Evolutionary conservation across 2,113 vertebrate genomes (phyloP).

Genomic region (Rhea americana): DNA sequence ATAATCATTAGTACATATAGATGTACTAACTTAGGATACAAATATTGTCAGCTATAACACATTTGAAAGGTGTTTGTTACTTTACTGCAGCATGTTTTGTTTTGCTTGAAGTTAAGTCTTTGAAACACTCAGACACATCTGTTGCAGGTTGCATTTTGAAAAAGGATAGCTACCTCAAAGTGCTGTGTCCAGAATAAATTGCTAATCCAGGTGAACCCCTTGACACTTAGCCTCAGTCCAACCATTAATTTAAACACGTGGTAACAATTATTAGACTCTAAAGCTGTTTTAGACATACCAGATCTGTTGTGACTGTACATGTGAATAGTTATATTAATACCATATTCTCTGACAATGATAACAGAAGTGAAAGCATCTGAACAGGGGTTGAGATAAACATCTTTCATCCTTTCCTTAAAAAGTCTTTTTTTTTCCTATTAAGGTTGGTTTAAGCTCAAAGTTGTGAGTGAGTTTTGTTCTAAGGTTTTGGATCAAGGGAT

Average conservation of each 20-base stretch:
- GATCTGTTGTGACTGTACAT: neutral
- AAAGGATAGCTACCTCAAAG: neutral
- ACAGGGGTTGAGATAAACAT: neutral
- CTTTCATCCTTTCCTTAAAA: neutral
- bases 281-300: neutral
- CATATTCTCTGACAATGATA: rapidly evolving
- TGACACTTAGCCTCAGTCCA: neutral
- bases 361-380: neutral
- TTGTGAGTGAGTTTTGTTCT: neutral
- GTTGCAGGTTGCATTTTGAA: neutral
- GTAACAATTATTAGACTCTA: neutral
- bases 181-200: neutral
- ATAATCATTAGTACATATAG: no score
- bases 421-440: neutral
- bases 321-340: rapidly evolving
- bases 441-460: neutral
- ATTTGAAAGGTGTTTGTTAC: neutral
- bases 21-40: neutral
- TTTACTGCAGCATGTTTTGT: neutral
- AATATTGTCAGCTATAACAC: neutral
- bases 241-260: neutral
- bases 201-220: neutral
- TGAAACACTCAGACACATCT: neutral
- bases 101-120: neutral
- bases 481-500: neutral